These are phyloP conservation scores for Scyliorhinus canicula DNA, from an alignment of 2,797 vertebrate species.

Conservation along the genomic window DNA sequence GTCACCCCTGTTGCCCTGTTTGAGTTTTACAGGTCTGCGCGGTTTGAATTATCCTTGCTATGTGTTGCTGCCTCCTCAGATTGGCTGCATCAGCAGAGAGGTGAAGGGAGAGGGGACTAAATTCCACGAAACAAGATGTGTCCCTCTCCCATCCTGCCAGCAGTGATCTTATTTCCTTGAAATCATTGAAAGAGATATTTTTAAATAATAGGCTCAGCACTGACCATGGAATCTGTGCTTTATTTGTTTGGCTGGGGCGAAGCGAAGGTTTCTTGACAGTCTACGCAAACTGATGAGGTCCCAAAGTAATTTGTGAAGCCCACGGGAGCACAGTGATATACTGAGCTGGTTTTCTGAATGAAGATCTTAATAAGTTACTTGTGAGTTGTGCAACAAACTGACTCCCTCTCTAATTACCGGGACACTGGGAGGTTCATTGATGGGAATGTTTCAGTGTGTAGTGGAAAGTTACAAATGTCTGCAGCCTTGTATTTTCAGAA, in stretches of 20 bases:
- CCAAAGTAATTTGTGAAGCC: not conserved
- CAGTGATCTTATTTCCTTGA: not conserved
- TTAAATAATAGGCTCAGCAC: not conserved
- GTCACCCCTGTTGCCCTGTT: not conserved
- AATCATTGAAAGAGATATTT: not conserved
- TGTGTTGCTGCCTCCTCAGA: not conserved
- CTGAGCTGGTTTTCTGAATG: not conserved
- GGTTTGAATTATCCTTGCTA: not conserved
- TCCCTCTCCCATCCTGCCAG: not conserved
- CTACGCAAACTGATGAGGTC: not conserved
- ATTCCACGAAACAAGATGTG: not conserved
- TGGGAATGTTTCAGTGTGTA: not conserved
- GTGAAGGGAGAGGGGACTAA: not conserved
- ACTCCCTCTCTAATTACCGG: not conserved
- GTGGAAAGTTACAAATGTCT: not conserved
- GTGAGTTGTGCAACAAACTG: not conserved
- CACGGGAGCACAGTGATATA: not conserved
- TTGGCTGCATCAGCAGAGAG: not conserved
- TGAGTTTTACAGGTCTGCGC: not conserved
- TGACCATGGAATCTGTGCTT: not conserved
- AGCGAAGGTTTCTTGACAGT: not conserved
- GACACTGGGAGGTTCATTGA: not conserved
- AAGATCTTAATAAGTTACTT: not conserved
- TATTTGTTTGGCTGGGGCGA: not conserved
- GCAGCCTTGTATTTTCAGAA: not conserved